Conservation (phyloP, 2,888 invertebrate genomes). For the Nymphalis c-album region DNA sequence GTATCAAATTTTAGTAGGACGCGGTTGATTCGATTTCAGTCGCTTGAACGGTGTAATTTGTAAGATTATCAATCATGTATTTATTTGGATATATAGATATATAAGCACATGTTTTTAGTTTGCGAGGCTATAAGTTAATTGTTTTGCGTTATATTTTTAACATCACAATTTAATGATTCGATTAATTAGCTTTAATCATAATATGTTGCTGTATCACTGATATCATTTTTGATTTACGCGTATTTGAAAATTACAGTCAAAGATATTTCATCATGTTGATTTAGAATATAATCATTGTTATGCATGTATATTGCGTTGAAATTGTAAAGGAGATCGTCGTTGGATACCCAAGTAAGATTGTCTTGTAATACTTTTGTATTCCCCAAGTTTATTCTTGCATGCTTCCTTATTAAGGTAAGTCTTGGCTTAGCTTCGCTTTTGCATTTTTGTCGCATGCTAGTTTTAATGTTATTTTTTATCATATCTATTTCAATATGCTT, state of each 20-base stretch:
- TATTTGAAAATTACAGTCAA: constrained; percentile 49
- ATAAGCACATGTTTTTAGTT: constrained; percentile 22
- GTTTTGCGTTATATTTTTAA: constrained; percentile 78
- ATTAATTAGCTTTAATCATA: constrained; percentile 67
- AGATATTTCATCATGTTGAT: constrained; percentile 51
- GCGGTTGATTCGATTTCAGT: too few species aligned
- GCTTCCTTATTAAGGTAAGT: constrained; percentile 63
- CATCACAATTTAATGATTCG: constrained; percentile 63
- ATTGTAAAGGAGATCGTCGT: constrained; percentile 77
- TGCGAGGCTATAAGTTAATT: constrained; percentile 76
- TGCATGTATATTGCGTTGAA: constrained; percentile 57
- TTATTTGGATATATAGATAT: background rate
- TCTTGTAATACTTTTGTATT: constrained; percentile 57
- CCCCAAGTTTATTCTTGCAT: constrained; percentile 62
- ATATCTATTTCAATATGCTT: constrained; percentile 59
- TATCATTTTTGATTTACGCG: constrained; percentile 53
- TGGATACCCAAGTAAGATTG: constrained; percentile 78
- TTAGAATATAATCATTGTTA: constrained; percentile 51
- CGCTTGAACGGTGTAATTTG: too few species aligned
- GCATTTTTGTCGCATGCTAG: constrained; percentile 73
- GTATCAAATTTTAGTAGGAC: too few species aligned
- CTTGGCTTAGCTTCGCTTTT: constrained; percentile 65
- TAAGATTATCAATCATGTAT: background rate
- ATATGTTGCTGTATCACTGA: constrained; percentile 74
- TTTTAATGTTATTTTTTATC: constrained; percentile 45